Evolutionary conservation across 2,888 invertebrate genomes (phyloP), one percentile per base, ranked within the genome.

Genomic region (Alloscopus bannaensis): DNA sequence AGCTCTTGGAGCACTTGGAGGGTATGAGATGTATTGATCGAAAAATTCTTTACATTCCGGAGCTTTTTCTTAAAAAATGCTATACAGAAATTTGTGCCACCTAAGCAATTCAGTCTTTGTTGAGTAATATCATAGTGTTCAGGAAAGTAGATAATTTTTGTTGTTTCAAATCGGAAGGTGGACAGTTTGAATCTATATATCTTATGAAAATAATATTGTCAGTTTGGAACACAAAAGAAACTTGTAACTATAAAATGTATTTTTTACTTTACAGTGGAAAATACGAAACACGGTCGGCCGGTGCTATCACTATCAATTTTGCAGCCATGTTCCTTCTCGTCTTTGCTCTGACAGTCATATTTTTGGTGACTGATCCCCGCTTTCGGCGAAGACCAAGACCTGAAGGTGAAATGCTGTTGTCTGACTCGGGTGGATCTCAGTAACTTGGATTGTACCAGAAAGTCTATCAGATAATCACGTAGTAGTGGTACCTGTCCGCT

Each of bases 401-500:
- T 42, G 85, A 85, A 62, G 85, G 85, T 11, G 84, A 85, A 75
- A 83, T 84, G 73, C 68, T 85, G 1, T 62, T 85, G 2, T 80
- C 82, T 11, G 85, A 84, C 11, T 52, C 83, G 31, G 59, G 76
- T 40, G 60, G 77, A 70, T 68, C 76, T 73, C 80, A 76, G 68
- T 80, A 62, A 73, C 52, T 20, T n/a, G n/a, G n/a, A n/a, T n/a
- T 16, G 36, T 28, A 11, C 52, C 18, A 13, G n/a, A 11, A 13
- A 20, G 22, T 6, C 52, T 52, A 18, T n/a, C n/a, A n/a, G n/a
- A n/a, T n/a, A n/a, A n/a, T n/a, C n/a, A n/a, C n/a, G n/a, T n/a
- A n/a, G n/a, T n/a, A n/a, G n/a, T n/a, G n/a, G n/a, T n/a, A n/a
- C n/a, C n/a, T n/a, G n/a, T n/a, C n/a, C n/a, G n/a, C n/a, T n/a